Conservation (phyloP, 30 jellyfish, hydroid and myxozoan genomes). For the Pelagia noctiluca region DNA sequence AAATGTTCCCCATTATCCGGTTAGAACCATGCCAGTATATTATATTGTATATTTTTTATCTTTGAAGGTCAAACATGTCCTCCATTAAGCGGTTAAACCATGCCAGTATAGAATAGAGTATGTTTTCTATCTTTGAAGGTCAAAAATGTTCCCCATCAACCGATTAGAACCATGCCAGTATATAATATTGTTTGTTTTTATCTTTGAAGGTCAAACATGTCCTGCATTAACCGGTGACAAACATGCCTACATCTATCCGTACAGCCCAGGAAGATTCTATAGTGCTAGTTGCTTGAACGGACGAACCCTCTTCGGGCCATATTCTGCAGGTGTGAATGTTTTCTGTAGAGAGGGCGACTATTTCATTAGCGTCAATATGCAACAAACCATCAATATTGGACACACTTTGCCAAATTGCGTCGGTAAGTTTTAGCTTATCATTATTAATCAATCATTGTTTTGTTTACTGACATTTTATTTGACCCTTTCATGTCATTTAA, state of each 20-base stretch:
- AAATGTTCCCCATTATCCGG: no score
- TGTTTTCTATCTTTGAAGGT: background rate
- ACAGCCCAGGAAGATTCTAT: slow-evolving; percentile 15
- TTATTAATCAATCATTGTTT: no score
- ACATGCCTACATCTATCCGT: slow-evolving; percentile 19
- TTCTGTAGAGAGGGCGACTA: slow-evolving; percentile 69
- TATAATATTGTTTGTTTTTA: background rate
- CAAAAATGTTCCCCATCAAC: background rate
- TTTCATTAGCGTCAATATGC: background rate
- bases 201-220: slow-evolving; percentile 46
- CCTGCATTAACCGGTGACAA: slow-evolving; percentile 36
- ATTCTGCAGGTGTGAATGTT: slow-evolving; percentile 40
- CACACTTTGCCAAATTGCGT: slow-evolving; percentile 53
- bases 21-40: no score
- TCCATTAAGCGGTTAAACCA: no score
- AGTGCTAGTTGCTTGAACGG: slow-evolving; percentile 42
- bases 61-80: no score
- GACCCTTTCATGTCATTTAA: background rate
- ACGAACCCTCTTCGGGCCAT: slow-evolving; percentile 68
- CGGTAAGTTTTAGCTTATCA: no score
- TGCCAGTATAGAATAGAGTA: no score
- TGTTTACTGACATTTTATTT: background rate
- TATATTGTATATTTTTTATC: background rate
- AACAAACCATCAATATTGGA: slow-evolving; percentile 46
- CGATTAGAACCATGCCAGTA: no score